Evolutionary conservation across 2,888 invertebrate genomes (phyloP), one percentile per base, ranked within the genome.

Genomic region (Hydropsyche betteni): DNA sequence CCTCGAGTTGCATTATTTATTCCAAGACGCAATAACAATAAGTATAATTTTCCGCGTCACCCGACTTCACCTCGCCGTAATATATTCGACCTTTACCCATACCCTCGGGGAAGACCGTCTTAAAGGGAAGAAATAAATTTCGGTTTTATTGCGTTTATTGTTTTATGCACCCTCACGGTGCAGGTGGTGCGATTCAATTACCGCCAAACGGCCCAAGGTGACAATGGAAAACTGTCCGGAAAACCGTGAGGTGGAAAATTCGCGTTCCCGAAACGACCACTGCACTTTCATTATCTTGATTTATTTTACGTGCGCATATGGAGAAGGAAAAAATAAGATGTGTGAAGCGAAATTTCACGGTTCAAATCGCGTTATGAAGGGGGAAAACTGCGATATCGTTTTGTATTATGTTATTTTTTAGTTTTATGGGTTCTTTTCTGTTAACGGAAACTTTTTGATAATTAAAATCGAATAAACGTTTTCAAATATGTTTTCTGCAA

Each of bases 101-200:
- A 53, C 58, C 58, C 58, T 24, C 16, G 5, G 16, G 64, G 64
- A 33, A 61, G 4, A 33, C 7, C 12, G 64, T 55, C 55, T 55
- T 44, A 10, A 10, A 10, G 44, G 33, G 5, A 12, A 38, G 70
- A 74, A 76, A 78, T 78, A 78, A 76, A 78, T 78, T 74, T 73
- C 33, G 58, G 44, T 76, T 78, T 78, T 78, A 78, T 76, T 74
- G 72, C 78, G 55, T 76, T 78, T 76, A 78, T 78, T 76, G 78
- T 78, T 78, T 78, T 64, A 64, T 64, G 64, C 64, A 64, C 64
- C 64, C 64, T 36, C 36, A 64, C 36, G 36, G 64, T 14, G 58
- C 8, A 58, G 8, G 58, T 24, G 14, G 58, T 58, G 14, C 58
- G 34, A 64, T 64, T 64, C 64, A 64, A 64, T 64, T 64, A 64